These are phyloP conservation scores for Musca vetustissima DNA, from an alignment of 1,140 invertebrate species.

Conservation along the genomic window DNA sequence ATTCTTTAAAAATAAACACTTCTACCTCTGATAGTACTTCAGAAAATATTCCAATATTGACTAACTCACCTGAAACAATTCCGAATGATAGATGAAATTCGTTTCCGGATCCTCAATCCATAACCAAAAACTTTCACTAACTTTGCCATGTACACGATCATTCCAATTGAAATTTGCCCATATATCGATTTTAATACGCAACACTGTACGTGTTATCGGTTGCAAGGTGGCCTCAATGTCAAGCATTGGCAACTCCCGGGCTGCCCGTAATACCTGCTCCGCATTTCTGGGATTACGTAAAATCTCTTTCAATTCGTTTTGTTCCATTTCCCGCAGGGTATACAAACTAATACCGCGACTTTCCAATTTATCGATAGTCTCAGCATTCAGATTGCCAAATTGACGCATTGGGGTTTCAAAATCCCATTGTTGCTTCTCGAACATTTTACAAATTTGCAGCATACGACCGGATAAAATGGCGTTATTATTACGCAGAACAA, in stretches of 20 bases:
- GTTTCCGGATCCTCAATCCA: conserved; percentile 96
- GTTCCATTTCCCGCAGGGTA: conserved; percentile 80
- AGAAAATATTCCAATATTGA: too few relatives aligned
- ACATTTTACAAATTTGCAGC: conserved; percentile 82
- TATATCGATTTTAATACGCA: conserved; percentile 84
- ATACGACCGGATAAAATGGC: conserved; percentile 83
- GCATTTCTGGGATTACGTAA: conserved; percentile 79
- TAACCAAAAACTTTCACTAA: conserved; percentile 91
- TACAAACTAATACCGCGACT: conserved; percentile 72
- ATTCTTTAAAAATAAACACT: too few relatives aligned
- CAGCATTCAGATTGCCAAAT: conserved; percentile 76
- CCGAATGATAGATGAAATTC: conserved; percentile 95
- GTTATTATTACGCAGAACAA: conserved; percentile 86
- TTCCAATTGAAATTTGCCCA: conserved; percentile 89
- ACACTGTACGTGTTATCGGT: conserved; percentile 91
- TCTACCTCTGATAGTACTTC: too few relatives aligned
- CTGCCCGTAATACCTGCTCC: conserved; percentile 77
- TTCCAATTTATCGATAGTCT: conserved; percentile 84
- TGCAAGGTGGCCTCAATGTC: conserved; percentile 84
- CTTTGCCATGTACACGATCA: conserved; percentile 84
- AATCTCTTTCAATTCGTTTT: conserved; percentile 80
- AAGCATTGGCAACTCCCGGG: conserved; percentile 81
- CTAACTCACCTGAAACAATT: conserved; percentile 74
- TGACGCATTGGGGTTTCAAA: conserved; percentile 85
- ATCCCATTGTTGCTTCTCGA: conserved; percentile 88